Conservation (phyloP, 2,113 vertebrate species). For the Anguilla rostrata region DNA sequence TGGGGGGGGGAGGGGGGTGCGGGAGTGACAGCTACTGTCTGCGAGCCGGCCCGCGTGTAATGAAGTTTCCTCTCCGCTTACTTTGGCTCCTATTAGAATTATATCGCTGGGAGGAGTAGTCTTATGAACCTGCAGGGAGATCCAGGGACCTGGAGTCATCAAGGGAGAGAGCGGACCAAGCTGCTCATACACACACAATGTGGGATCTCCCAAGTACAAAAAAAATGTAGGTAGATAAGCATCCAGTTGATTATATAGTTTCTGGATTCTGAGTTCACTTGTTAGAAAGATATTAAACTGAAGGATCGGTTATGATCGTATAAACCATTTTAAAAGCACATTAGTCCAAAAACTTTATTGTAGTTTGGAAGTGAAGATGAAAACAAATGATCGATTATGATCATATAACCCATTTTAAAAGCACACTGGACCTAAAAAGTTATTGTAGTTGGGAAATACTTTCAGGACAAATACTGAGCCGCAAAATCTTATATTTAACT, state of each 20-base stretch:
- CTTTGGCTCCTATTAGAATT: background rate
- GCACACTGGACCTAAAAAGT: too few relatives aligned
- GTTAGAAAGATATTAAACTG: too few relatives aligned
- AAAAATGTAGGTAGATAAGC: background rate
- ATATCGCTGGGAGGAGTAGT: background rate
- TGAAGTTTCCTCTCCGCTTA: slow-evolving; percentile 3
- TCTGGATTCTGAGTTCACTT: background rate
- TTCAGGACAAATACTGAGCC: too few relatives aligned
- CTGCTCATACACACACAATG: background rate
- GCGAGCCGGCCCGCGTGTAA: background rate
- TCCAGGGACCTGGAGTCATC: background rate
- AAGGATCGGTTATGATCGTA: too few relatives aligned
- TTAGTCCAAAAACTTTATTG: background rate
- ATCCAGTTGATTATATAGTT: background rate
- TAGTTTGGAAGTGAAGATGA: background rate
- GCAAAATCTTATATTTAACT: too few relatives aligned
- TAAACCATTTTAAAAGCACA: too few relatives aligned
- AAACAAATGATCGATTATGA: too few relatives aligned
- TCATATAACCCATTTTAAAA: too few relatives aligned
- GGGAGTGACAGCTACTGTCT: slow-evolving; percentile 4
- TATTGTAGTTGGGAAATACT: too few relatives aligned
- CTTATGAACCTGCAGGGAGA: background rate
- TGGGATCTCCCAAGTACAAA: background rate
- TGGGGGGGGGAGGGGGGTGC: background rate
- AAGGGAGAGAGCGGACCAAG: background rate